These are phyloP conservation scores for Lycocorax pyrrhopterus DNA, from an alignment of 2,113 vertebrate genomes.

Conservation along the genomic window DNA sequence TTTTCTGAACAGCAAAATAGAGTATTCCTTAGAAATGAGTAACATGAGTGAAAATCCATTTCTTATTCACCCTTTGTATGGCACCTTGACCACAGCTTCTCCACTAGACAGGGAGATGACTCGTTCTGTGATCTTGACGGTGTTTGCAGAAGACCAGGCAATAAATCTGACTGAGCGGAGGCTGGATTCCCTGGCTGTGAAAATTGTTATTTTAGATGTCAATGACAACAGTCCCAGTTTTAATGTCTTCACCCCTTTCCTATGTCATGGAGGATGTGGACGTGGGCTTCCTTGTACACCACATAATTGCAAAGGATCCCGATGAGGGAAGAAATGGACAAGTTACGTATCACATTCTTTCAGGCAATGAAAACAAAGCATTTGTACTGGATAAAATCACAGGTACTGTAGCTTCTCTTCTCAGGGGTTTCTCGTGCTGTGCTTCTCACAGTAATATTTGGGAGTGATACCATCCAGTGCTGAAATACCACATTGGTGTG, in stretches of 20 bases:
- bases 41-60: conserved; percentile 70
- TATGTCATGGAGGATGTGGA: conserved; percentile 77
- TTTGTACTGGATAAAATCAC: conserved; percentile 82
- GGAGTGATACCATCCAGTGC: neutral
- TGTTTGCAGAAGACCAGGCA: conserved; percentile 81
- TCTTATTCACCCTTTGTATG: conserved; percentile 77
- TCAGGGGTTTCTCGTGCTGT: neutral
- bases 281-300: conserved; percentile 80
- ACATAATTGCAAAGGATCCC: conserved; percentile 77
- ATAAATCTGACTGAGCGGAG: conserved; percentile 69
- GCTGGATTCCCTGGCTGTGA: conserved; percentile 69
- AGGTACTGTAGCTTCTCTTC: conserved; percentile 71
- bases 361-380: conserved; percentile 76
- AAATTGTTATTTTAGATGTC: conserved; percentile 82
- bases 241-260: conserved; percentile 57
- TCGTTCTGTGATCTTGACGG: conserved; percentile 69
- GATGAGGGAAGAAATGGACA: conserved; percentile 82
- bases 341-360: conserved; percentile 76
- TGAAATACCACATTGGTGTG: neutral
- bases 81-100: conserved; percentile 74
- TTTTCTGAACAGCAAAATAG: conserved; percentile 81
- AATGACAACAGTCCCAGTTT: conserved; percentile 90
- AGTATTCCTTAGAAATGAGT: conserved; percentile 74
- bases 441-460: neutral
- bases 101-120: conserved; percentile 80